phyloP scores from a whole-genome alignment of 2,797 vertebrate genomes.

The Chaunax sp. region DNA sequence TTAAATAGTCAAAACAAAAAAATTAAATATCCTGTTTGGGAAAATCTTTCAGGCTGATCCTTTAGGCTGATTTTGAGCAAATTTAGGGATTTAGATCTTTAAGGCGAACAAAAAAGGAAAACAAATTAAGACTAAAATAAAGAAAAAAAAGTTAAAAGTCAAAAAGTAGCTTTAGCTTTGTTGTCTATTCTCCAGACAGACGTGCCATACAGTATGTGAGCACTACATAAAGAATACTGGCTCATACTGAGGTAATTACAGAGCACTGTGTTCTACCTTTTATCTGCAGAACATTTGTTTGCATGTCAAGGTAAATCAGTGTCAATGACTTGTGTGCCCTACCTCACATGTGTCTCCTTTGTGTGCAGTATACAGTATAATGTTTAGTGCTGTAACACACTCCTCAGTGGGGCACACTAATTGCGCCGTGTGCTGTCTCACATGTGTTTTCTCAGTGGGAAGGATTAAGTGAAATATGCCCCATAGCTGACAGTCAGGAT shows the following conservation, averaged over 20 bases:
- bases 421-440: conserved; percentile 42
- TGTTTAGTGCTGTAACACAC: background rate
- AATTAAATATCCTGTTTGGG: conserved; percentile 59
- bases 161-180: background rate
- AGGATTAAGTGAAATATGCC: conserved; percentile 64
- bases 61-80: conserved; percentile 30
- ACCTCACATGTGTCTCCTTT: conserved; percentile 3
- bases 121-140: background rate
- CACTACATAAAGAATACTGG: no score
- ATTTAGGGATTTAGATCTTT: conserved; percentile 9
- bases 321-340: background rate
- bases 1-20: conserved; percentile 35
- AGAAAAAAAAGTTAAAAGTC: background rate
- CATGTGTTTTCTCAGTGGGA: conserved; percentile 61
- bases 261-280: conserved; percentile 2
- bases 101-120: background rate
- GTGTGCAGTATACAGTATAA: background rate
- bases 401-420: conserved; percentile 21
- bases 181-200: no score
- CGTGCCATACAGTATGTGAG: no score
- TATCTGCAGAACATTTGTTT: background rate
- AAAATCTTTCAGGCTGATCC: conserved; percentile 41
- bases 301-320: background rate
- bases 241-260: conserved; percentile 18
- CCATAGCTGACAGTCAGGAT: conserved; percentile 53